A percentile compares a stretch with the other conserved stretches of the same genome.
Evolutionary conservation across 2,113 vertebrate species (phyloP).

Genomic region (Galbula dea): DNA sequence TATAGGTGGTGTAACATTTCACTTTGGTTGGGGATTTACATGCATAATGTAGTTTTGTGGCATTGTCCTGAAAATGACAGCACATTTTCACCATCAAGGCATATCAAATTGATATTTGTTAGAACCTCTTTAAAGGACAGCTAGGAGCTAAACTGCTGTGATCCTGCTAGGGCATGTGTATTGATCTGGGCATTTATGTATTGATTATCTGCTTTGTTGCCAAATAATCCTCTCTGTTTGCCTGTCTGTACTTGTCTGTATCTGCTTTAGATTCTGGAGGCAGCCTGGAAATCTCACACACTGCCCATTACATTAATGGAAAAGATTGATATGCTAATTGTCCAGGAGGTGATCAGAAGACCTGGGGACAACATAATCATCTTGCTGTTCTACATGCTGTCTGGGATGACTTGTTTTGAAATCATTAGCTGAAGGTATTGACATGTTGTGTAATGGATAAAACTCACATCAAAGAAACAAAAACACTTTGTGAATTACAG

Average conservation of each 20-base stretch:
- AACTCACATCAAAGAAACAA: slow-evolving; percentile 25
- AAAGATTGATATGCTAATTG: slow-evolving; percentile 64
- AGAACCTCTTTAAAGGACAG: slow-evolving; percentile 39
- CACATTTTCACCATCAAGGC: background rate
- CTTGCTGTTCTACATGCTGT: slow-evolving; percentile 25
- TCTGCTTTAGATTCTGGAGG: slow-evolving; percentile 48
- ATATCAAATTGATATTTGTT: slow-evolving; percentile 48
- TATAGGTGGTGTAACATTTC: background rate
- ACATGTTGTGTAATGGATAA: slow-evolving; percentile 29
- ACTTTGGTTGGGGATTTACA: background rate
- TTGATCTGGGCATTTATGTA: slow-evolving; percentile 59
- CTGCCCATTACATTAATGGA: slow-evolving; percentile 53
- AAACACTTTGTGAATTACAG: background rate
- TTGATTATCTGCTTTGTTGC: slow-evolving; percentile 48
- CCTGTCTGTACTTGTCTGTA: slow-evolving; percentile 26
- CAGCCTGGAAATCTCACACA: background rate
- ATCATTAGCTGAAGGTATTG: slow-evolving; percentile 64
- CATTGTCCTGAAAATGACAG: background rate
- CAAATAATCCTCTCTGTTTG: slow-evolving; percentile 25
- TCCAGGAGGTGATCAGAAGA: background rate
- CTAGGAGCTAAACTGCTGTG: background rate
- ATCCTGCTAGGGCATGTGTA: slow-evolving; percentile 17
- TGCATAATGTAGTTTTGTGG: background rate
- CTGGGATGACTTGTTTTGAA: background rate
- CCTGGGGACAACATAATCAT: background rate